Evolutionary conservation across 1,140 invertebrate genomes (phyloP), one percentile per base, ranked within the genome.

Genomic region (Drosophila hydei): DNA sequence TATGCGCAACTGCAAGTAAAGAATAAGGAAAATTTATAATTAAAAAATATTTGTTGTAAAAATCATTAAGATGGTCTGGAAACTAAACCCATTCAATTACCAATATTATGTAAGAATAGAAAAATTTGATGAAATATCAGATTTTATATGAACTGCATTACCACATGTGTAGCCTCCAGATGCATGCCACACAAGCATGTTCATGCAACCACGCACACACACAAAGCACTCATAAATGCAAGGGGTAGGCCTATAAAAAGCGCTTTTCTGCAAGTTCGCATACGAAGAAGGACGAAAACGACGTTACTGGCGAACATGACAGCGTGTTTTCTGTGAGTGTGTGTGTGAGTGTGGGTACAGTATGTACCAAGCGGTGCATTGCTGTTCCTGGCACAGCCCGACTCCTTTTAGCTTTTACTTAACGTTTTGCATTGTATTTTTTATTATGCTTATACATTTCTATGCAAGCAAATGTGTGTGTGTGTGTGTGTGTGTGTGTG

Each of bases 301-400:
- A 83, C 62, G 79, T 75, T 78, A 67, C 77, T 68, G 75, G 74
- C 75, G 58, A 68, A 74, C 74, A 81, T 81, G 78, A 81, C 78
- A 77, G 79, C 78, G 36, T 43, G 36, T 47, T 21, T 14, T 12
- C 25, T 38, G 30, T 56, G 27, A 56, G 45, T 62, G 61, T 65
- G 52, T 52, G 58, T 69, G 60, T 60, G 63, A 63, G 60, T 56
- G 67, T 51, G 76, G 77, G 88, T 90, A 90, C 88, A 90, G 88
- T 90, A 72, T 90, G 88, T 79, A 84, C 83, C 88, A 90, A 90
- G 89, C 83, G 77, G 79, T 84, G 73, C 79, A 79, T 67, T 78
- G 77, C 79, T 68, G 87, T 62, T 83, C 83, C 88, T 88, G 88
- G 83, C 73, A 90, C 88, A 88, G 77, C 81, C 70, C 81, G 81